These are phyloP conservation scores for Ypsolopha sequella DNA, from an alignment of 2,888 invertebrate genomes.

Conservation along the genomic window DNA sequence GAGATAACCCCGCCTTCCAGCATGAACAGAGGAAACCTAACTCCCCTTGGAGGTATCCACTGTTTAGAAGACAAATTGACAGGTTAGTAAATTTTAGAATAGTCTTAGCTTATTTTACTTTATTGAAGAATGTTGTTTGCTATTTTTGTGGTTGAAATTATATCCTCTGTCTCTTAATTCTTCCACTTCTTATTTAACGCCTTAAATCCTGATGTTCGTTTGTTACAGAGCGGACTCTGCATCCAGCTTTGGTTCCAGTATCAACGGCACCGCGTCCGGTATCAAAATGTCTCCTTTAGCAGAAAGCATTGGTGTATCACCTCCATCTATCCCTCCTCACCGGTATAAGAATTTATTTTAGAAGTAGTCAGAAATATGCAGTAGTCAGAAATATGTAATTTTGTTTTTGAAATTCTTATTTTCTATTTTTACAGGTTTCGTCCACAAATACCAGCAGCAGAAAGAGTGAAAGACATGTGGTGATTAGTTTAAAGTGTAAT, in stretches of 20 bases:
- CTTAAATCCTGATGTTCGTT: neutral
- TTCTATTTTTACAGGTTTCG: slow-evolving; percentile 41
- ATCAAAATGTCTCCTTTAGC: slow-evolving; percentile 63
- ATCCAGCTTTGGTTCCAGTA: slow-evolving; percentile 72
- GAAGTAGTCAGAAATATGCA: neutral
- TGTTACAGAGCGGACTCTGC: slow-evolving; percentile 64
- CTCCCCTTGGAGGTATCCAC: slow-evolving; percentile 81
- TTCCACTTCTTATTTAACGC: too few relatives aligned
- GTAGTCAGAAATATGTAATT: neutral
- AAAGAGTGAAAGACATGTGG: slow-evolving; percentile 71
- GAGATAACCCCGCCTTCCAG: slow-evolving; percentile 80
- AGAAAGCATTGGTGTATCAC: slow-evolving; percentile 21
- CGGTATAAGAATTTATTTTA: slow-evolving; percentile 25
- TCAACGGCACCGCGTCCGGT: slow-evolving; percentile 68
- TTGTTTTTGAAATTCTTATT: neutral
- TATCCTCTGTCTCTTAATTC: too few relatives aligned
- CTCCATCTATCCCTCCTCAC: slow-evolving; percentile 40
- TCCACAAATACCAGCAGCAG: slow-evolving; percentile 56
- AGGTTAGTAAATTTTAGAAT: slow-evolving; percentile 27
- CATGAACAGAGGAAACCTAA: slow-evolving; percentile 73
- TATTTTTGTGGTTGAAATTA: too few relatives aligned
- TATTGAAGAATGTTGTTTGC: neutral
- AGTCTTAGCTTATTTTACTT: neutral
- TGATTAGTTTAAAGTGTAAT: slow-evolving; percentile 16
- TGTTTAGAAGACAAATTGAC: slow-evolving; percentile 59